phyloP scores from a whole-genome alignment of 1,140 invertebrate species.

The Melitaea cinxia region DNA sequence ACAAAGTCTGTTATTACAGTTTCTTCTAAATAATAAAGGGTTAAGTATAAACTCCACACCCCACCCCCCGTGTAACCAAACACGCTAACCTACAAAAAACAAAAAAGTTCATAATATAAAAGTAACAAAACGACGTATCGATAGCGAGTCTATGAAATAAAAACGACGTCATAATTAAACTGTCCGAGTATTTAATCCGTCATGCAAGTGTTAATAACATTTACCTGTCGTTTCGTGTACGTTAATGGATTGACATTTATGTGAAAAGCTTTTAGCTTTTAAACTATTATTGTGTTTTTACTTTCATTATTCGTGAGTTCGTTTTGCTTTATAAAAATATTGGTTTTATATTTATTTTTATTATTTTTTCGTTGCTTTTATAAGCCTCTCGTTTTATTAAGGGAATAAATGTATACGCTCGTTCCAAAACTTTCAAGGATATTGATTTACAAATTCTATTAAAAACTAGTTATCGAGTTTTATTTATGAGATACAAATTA shows the following conservation, averaged over 20 bases:
- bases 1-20: too few relatives aligned
- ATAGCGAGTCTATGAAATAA: not conserved
- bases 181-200: not conserved
- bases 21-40: too few relatives aligned
- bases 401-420: not conserved
- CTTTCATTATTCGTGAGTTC: not conserved
- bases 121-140: not conserved
- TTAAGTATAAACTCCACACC: too few relatives aligned
- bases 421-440: not conserved
- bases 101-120: not conserved
- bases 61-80: too few relatives aligned
- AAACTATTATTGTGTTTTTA: constrained; percentile 8
- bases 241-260: constrained; percentile 23
- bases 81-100: too few relatives aligned
- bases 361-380: too few relatives aligned
- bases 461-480: not conserved
- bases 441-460: not conserved
- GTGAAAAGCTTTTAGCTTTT: constrained; percentile 17
- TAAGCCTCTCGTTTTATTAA: not conserved
- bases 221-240: constrained; percentile 5
- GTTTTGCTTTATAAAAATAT: not conserved
- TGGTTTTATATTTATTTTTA: not conserved
- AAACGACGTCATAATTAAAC: not conserved
- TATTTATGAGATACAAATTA: too few relatives aligned
- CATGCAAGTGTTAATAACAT: constrained; percentile 8